A percentile compares a stretch with the other conserved stretches of the same genome.
These are phyloP conservation scores for Scaptodrosophila latifasciaeformis DNA, from an alignment of 2,888 invertebrate species.

Conservation along the genomic window DNA sequence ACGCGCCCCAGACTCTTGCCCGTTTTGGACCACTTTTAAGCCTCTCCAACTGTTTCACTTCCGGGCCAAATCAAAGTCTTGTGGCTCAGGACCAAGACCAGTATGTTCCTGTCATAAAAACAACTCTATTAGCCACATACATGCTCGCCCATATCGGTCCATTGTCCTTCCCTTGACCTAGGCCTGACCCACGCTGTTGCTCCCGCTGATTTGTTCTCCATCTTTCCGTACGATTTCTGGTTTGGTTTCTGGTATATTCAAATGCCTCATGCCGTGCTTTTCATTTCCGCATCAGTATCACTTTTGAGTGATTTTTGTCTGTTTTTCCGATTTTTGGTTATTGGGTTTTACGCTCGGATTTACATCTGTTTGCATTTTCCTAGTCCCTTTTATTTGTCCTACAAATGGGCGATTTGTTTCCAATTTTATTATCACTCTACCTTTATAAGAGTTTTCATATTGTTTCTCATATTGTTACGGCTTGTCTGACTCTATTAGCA, in stretches of 20 bases:
- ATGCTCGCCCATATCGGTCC: constrained; percentile 22
- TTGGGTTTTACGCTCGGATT: constrained; percentile 62
- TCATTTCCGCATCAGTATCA: constrained; percentile 33
- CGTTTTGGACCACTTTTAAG: constrained; percentile 34
- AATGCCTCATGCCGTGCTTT: constrained; percentile 54
- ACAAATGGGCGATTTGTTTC: constrained; percentile 59
- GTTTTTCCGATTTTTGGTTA: constrained; percentile 35
- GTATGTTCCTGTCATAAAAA: constrained; percentile 10
- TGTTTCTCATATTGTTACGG: constrained; percentile 16
- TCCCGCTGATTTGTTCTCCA: neutral
- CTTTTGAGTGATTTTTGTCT: constrained; percentile 34
- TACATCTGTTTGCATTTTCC: constrained; percentile 66
- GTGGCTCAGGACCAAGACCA: neutral
- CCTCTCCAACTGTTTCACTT: constrained; percentile 60
- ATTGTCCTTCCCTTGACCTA: constrained; percentile 4
- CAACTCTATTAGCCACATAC: constrained; percentile 29
- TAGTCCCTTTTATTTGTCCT: neutral
- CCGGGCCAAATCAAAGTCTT: too few relatives aligned
- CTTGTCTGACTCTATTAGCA: constrained; percentile 39
- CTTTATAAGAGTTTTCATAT: constrained; percentile 11
- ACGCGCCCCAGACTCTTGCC: constrained; percentile 56
- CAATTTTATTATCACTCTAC: too few relatives aligned
- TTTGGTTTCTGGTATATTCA: too few relatives aligned
- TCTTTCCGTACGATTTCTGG: constrained; percentile 1
- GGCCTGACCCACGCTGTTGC: neutral